Percentiles rank a stretch among this genome's conserved stretches.
Evolutionary conservation across 1,140 invertebrate species (phyloP).

Genomic region (Gryon sp.): DNA sequence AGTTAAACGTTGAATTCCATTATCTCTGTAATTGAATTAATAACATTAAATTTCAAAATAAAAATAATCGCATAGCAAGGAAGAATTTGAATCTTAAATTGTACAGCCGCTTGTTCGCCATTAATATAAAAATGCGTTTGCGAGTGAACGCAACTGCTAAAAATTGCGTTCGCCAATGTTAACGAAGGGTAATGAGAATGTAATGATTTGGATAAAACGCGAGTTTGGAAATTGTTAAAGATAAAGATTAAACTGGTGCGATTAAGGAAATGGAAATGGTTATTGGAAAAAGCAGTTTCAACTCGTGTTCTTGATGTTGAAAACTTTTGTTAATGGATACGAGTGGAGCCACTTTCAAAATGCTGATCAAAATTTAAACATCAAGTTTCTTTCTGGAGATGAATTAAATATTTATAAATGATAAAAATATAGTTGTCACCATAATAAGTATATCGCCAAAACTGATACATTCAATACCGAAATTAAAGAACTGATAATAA

Average conservation of each 20-base stretch:
- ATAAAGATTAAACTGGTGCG: slow-evolving; percentile 34
- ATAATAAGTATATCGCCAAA: no score
- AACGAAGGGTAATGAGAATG: slow-evolving; percentile 41
- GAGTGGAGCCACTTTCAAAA: neutral
- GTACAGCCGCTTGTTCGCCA: neutral
- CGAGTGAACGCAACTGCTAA: slow-evolving; percentile 8
- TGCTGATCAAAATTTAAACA: neutral
- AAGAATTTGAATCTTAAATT: neutral
- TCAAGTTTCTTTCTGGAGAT: no score
- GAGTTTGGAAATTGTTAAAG: slow-evolving; percentile 47
- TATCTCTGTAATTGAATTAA: slow-evolving; percentile 28
- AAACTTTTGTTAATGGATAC: slow-evolving; percentile 44
- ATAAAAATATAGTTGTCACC: no score
- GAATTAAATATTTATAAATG: no score
- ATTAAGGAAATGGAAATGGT: slow-evolving; percentile 42
- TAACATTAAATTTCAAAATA: slow-evolving; percentile 11
- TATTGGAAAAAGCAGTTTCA: slow-evolving; percentile 29
- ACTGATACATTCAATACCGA: no score
- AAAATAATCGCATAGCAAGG: neutral
- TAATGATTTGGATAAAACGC: slow-evolving; percentile 51
- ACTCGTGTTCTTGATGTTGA: slow-evolving; percentile 8
- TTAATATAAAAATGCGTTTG: slow-evolving; percentile 7
- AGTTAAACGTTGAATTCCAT: slow-evolving; percentile 22
- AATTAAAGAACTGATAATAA: no score
- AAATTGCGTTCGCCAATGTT: slow-evolving; percentile 26